Evolutionary conservation across 2,888 invertebrate genomes (phyloP).

Genomic region (Melanophora roralis): DNA sequence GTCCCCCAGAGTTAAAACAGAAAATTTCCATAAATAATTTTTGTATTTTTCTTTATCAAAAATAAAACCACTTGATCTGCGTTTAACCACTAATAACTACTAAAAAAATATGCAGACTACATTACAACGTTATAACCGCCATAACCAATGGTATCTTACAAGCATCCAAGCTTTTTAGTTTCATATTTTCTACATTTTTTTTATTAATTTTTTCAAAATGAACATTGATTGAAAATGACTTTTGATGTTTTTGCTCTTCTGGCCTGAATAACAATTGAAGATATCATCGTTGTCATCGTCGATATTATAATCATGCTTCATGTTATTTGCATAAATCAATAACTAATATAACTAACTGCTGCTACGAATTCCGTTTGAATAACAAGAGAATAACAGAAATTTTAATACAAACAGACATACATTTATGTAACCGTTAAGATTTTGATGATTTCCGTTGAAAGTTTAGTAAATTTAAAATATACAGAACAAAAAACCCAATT

Average conservation of each 20-base stretch:
- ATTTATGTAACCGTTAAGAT: too few relatives aligned
- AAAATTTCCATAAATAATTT: not conserved
- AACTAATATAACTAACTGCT: conserved; percentile 4
- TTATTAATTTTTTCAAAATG: not conserved
- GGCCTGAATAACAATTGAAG: conserved; percentile 32
- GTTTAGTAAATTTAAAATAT: too few relatives aligned
- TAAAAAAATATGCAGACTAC: not conserved
- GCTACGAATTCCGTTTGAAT: not conserved
- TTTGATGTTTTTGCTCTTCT: conserved; percentile 11
- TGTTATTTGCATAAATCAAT: conserved; percentile 39
- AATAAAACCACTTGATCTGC: not conserved
- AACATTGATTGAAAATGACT: conserved; percentile 49
- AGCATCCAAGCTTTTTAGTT: not conserved
- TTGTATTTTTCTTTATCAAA: not conserved
- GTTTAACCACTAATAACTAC: conserved; percentile 12
- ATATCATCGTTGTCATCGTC: conserved; percentile 6
- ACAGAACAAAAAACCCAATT: too few relatives aligned
- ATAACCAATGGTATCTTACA: conserved; percentile 4
- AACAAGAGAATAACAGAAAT: not conserved
- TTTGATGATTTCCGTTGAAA: not conserved
- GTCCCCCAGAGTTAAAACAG: not conserved
- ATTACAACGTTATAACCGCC: not conserved
- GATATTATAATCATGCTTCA: conserved; percentile 8
- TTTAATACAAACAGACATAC: too few relatives aligned
- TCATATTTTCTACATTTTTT: not conserved